These are phyloP conservation scores for Felis catus DNA, from an alignment of 2,113 vertebrate species.

Conservation along the genomic window DNA sequence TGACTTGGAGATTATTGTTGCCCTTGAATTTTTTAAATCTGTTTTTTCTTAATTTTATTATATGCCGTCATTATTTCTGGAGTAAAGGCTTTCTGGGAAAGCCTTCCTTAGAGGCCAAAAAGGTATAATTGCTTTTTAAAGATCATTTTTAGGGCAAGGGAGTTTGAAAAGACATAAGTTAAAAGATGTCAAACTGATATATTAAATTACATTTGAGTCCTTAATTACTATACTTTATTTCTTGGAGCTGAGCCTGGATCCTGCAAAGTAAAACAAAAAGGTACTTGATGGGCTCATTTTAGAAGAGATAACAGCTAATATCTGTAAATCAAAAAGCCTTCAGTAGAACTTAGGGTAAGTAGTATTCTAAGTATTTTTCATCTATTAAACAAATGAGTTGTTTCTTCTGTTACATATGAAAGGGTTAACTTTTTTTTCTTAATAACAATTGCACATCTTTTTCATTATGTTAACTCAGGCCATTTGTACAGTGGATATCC, in stretches of 20 bases:
- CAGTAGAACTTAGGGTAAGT: not conserved
- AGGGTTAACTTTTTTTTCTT: not conserved
- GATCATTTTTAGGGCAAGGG: not conserved
- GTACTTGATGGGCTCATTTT: not conserved
- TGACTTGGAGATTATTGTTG: slow-evolving; percentile 76
- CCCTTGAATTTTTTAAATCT: not conserved
- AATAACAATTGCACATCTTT: not conserved
- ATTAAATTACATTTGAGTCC: not conserved
- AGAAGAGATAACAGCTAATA: not conserved
- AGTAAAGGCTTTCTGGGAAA: slow-evolving; percentile 53
- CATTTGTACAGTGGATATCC: not conserved
- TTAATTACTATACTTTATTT: not conserved
- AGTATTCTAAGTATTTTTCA: not conserved
- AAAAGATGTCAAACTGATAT: not conserved
- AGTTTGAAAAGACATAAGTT: not conserved
- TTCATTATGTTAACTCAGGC: not conserved
- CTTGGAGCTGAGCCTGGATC: not conserved
- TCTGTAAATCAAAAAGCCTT: not conserved
- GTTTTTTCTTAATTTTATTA: slow-evolving; percentile 44
- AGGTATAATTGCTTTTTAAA: not conserved
- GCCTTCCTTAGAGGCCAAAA: slow-evolving; percentile 36
- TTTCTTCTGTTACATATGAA: not conserved
- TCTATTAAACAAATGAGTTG: not conserved
- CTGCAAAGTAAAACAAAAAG: not conserved
- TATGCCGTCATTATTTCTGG: slow-evolving; percentile 64